Percentiles rank a stretch among this genome's conserved stretches.
Evolutionary conservation across 2,113 vertebrate genomes (phyloP).

Genomic region (Limnothrissa miodon): DNA sequence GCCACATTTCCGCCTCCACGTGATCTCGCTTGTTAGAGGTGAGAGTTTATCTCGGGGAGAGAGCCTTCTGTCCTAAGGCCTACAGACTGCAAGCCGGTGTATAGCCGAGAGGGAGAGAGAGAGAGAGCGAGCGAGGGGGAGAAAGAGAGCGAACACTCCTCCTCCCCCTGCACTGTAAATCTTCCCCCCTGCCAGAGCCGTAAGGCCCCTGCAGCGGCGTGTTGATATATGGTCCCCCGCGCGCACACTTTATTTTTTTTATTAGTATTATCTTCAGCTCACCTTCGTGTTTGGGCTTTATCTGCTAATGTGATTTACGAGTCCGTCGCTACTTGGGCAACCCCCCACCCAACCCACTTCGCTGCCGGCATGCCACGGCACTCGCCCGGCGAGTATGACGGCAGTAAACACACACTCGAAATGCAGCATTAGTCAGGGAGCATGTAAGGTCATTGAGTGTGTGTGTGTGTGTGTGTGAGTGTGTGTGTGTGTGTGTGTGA

Average conservation of each 20-base stretch:
- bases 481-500: conserved; percentile 20
- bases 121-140: not conserved
- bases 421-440: not conserved
- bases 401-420: not conserved
- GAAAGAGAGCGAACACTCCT: not conserved
- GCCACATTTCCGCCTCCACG: not conserved
- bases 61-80: not conserved
- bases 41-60: not conserved
- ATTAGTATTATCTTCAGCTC: conserved; percentile 47
- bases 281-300: conserved; percentile 44
- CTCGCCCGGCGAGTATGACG: not conserved
- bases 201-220: conserved; percentile 28
- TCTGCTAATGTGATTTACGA: conserved; percentile 48
- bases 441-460: not conserved
- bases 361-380: too few relatives aligned
- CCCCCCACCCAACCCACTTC: not conserved
- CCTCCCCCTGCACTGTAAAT: conserved; percentile 33
- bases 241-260: conserved; percentile 19
- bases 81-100: not conserved
- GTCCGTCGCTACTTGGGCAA: conserved; percentile 36
- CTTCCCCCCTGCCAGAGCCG: not conserved
- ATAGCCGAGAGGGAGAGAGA: not conserved
- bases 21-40: not conserved
- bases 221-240: conserved; percentile 43
- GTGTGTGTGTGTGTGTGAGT: not conserved